phyloP scores from a whole-genome alignment of 1,140 invertebrate genomes.

The Psilanteris sp. region DNA sequence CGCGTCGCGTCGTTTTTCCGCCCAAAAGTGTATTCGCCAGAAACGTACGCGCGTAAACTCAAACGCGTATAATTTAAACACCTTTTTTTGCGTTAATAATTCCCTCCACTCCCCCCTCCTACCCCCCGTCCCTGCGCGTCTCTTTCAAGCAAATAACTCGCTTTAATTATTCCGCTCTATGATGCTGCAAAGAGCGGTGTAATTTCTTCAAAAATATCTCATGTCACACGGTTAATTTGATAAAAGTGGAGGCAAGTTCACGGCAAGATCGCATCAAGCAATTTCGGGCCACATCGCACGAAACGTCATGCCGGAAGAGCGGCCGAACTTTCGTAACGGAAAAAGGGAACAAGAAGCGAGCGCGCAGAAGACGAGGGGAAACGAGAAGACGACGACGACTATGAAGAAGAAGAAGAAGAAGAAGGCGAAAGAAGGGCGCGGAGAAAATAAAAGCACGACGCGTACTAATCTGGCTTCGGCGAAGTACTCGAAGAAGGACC shows the following conservation, averaged over 20 bases:
- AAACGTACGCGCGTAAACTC: no score
- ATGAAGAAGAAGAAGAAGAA: not conserved
- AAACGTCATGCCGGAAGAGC: conserved; percentile 37
- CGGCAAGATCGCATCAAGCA: conserved; percentile 4
- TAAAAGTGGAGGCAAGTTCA: not conserved
- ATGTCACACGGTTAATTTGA: not conserved
- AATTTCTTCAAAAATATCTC: no score
- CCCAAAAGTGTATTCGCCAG: no score
- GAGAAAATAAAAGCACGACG: conserved; percentile 8
- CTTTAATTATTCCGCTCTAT: no score
- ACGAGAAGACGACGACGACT: conserved; percentile 14
- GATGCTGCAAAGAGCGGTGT: no score
- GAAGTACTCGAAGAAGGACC: conserved; percentile 35
- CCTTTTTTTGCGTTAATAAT: no score
- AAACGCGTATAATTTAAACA: no score
- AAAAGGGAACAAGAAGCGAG: conserved; percentile 23
- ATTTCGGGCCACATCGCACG: conserved; percentile 8
- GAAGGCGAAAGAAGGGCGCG: conserved; percentile 13
- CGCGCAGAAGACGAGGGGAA: conserved; percentile 10
- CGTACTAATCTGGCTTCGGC: conserved; percentile 39
- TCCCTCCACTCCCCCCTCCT: no score
- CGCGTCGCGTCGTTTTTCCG: no score
- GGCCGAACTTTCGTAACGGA: conserved; percentile 37
- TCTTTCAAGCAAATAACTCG: no score
- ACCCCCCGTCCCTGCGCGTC: no score